Base-by-base conservation (phyloP, 2,888 invertebrate genomes). In the Hymenopus coronatus region DNA sequence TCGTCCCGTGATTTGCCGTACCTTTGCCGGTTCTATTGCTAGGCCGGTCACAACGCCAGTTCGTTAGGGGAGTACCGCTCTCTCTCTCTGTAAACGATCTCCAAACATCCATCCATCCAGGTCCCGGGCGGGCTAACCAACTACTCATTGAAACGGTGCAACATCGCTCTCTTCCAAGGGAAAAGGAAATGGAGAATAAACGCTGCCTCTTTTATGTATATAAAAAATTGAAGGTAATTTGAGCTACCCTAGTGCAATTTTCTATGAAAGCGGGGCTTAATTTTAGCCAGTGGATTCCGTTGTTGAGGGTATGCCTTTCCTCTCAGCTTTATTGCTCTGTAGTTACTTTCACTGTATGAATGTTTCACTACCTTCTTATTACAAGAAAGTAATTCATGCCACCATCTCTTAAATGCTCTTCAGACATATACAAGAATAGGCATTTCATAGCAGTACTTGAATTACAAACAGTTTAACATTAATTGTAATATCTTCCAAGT, bases 31-130 rank as follows among this genome's bases (percentile, higher is more conserved):
- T 70, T 27, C 20, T 81, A 86, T 86, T 86, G 86, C 46, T 86
- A 86, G 28, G 86, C 86, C 28, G 81, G 81, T 81, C 86, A 86
- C 86, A 86, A 81, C 86, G 81, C 28, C 28, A 30, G 86, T 86
- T 86, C 81, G 81, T 86, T 86, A 86, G 81, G 70, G 70, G 86
- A 70, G 54, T 8, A 25, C 54, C 15, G 54, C 54, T 46, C 28
- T 54, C 54, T 86, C 70, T 30, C 28, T 46, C 28, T 54, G 70
- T 86, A 86, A 86, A 86, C 28, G 86, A 86, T 86, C 86, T 86
- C 30, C 86, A 86, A 86, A 86, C 86, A 86, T 86, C 86, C 85
- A 70, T 70, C 54, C 54, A 15, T 70, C 54, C 54, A 15, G 40
- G 6, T 70, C 54, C 15, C 54, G 54, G 25, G 54, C 54, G 54